Evolutionary conservation across 53 echinoderm and acorn worm genomes (phyloP).

Genomic region (Apostichopus leukothele): DNA sequence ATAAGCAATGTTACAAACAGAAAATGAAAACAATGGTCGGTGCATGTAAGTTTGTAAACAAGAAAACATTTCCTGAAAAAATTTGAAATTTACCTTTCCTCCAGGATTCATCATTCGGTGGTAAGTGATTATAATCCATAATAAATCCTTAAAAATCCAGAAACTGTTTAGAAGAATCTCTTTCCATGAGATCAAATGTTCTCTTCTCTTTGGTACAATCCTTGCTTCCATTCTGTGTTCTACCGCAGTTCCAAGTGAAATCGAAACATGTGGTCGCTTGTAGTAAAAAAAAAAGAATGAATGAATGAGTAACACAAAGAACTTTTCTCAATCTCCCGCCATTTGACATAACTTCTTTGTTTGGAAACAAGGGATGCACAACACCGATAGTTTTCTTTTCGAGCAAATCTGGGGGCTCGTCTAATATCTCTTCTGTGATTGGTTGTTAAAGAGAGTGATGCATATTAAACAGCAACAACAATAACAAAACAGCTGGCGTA

Average conservation of each 20-base stretch:
- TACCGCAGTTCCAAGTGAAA: slow-evolving; percentile 14
- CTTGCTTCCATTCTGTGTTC: background rate
- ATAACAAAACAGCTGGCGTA: background rate
- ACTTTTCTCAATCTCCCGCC: slow-evolving; percentile 54
- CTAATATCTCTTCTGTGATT: background rate
- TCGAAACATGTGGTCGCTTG: slow-evolving; percentile 44
- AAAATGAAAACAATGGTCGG: background rate
- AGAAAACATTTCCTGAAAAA: background rate
- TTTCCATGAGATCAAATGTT: background rate
- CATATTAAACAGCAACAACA: background rate
- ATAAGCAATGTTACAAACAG: background rate
- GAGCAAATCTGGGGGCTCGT: slow-evolving; percentile 39
- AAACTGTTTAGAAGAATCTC: background rate
- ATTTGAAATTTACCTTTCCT: background rate
- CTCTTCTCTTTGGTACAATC: background rate
- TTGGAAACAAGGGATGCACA: slow-evolving; percentile 49
- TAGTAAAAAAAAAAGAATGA: slow-evolving; percentile 45
- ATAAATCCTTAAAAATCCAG: slow-evolving; percentile 26
- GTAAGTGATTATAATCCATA: background rate
- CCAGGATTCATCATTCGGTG: background rate
- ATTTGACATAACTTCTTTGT: slow-evolving; percentile 52
- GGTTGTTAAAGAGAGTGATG: background rate
- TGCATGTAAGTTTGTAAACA: background rate
- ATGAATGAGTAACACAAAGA: slow-evolving; percentile 47
- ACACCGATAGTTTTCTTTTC: slow-evolving; percentile 37